phyloP scores from a whole-genome alignment of 2,113 vertebrate genomes.

The Tamias sibiricus region DNA sequence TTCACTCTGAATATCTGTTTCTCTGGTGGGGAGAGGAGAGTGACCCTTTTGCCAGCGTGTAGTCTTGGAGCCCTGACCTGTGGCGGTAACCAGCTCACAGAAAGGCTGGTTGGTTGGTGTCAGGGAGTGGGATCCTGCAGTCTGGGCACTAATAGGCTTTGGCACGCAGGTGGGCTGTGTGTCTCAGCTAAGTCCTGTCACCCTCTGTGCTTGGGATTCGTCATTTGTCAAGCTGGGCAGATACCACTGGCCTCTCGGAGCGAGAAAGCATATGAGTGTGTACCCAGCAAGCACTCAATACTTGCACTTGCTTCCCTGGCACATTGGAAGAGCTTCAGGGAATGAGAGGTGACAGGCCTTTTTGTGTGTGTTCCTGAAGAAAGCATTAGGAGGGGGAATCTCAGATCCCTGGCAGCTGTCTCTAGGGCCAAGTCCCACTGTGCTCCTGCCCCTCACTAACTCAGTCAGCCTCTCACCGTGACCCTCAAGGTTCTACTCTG shows the following conservation, averaged over 20 bases:
- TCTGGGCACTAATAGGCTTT: background rate
- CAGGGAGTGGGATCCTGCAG: background rate
- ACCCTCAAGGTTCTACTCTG: background rate
- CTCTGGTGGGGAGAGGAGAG: background rate
- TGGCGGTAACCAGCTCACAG: background rate
- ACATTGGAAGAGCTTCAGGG: background rate
- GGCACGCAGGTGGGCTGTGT: background rate
- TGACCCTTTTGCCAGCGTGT: fast-evolving
- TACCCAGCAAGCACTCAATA: background rate
- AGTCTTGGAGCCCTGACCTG: no score
- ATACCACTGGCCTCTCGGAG: background rate
- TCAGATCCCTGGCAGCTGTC: background rate
- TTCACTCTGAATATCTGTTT: background rate
- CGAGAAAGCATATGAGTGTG: background rate
- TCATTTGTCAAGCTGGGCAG: background rate
- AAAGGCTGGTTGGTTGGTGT: background rate
- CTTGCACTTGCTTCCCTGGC: background rate
- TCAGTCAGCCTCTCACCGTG: background rate
- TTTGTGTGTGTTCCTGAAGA: background rate
- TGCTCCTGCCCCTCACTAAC: background rate
- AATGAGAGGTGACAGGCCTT: background rate
- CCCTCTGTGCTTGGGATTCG: background rate
- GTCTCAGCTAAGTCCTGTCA: background rate
- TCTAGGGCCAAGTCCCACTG: background rate
- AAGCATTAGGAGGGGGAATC: no score